Evolutionary conservation across 2,797 vertebrate species (phyloP), one percentile per base, ranked within the genome.

Genomic region (Tokudaia tokunoshimensis): DNA sequence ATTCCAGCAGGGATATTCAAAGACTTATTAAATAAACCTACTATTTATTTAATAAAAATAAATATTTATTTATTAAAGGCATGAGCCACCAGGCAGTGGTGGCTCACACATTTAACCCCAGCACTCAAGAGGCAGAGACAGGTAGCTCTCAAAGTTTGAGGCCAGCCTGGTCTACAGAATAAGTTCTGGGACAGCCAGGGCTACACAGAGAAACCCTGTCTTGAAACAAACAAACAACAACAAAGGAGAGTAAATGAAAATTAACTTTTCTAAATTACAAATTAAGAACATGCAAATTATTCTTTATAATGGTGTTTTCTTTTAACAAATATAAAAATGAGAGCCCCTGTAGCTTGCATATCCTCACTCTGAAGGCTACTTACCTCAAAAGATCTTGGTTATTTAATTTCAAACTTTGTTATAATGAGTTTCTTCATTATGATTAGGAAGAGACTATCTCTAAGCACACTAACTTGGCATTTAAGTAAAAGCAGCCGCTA

Each of bases 401-500:
- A 79, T 92, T 96, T 50, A 83, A 86, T n/a, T 75, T 75, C 55
- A 84, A 65, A 96, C 65, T 94, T 31, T 55, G 4, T 91, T 87
- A 94, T 8, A 24, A 26, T 89, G 91, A 82, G 55, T 65, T 79
- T 96, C 85, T 85, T 95, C 79, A 86, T 70, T 80, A 87, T 65
- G 55, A 92, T 86, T 89, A 84, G 44, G 81, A 94, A 89, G 29
- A 74, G 92, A 91, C 80, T 87, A 61, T 47, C 75, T 96, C 85
- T 55, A 94, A 96, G 67, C 24, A 94, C 26, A 82, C 10, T 24
- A 92, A 96, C 94, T 95, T 84, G 92, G 75, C 65, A 95, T 92
- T 85, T 96, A 96, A 96, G 74, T 57, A 87, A 96, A 96, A 90
- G 75, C 72, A 97, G 92, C 52, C 96, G 79, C 55, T 83, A 17